Percentiles rank a stretch among this genome's conserved stretches.
These are phyloP conservation scores for Trachurus trachurus DNA, from an alignment of 2,797 vertebrate genomes.

Conservation along the genomic window DNA sequence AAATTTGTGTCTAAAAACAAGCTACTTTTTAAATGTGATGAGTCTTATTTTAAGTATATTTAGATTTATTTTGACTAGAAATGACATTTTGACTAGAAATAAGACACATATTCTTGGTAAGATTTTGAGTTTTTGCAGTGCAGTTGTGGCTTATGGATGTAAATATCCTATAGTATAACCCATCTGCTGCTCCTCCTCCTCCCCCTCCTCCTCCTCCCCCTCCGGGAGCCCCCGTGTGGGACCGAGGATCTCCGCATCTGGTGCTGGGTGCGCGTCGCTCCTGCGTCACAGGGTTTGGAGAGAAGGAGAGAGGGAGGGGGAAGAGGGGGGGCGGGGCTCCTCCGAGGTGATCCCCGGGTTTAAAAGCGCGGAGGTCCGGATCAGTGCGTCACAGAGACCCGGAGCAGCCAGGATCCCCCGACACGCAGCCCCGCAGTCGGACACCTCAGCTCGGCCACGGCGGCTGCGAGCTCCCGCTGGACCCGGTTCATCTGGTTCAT, in stretches of 20 bases:
- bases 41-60: too few species aligned
- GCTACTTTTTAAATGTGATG: too few species aligned
- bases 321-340: constrained; percentile 75
- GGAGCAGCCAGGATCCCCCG: constrained; percentile 76
- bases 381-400: constrained; percentile 92
- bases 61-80: too few species aligned
- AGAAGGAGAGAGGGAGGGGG: constrained; percentile 19
- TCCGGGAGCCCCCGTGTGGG: constrained; percentile 58
- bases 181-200: too few species aligned
- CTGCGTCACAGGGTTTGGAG: constrained; percentile 83
- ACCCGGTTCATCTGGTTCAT: too few species aligned
- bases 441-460: constrained; percentile 27
- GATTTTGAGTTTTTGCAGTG: too few species aligned
- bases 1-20: too few species aligned
- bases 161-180: too few species aligned
- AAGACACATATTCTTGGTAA: too few species aligned
- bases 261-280: constrained; percentile 66
- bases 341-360: constrained; percentile 94
- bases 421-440: constrained; percentile 39
- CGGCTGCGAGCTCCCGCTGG: constrained; percentile 5
- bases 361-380: constrained; percentile 90
- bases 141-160: too few species aligned
- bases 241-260: constrained; percentile 72
- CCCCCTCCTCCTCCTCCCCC: constrained; percentile 9
- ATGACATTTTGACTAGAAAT: too few species aligned